Percentiles rank a stretch among this genome's conserved stretches.
phyloP scores from a whole-genome alignment of 2,113 vertebrate species.

The Addax nasomaculatus region DNA sequence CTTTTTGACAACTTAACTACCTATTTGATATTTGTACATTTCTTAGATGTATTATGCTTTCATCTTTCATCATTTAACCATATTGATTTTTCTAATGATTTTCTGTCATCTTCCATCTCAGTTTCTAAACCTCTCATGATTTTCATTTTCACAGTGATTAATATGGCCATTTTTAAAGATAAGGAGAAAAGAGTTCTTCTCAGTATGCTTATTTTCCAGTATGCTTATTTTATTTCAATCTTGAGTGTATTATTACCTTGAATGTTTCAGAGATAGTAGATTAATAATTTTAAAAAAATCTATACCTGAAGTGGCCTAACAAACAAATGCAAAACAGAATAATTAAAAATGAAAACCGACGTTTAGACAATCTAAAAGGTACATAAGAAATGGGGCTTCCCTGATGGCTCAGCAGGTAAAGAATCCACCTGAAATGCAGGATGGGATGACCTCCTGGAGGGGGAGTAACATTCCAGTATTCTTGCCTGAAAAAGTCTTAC shows the following conservation, averaged over 20 bases:
- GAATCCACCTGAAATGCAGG: background rate
- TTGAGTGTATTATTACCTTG: background rate
- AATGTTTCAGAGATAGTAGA: background rate
- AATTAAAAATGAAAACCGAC: background rate
- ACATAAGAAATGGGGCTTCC: background rate
- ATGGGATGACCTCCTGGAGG: fast-evolving
- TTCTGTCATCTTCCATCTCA: constrained; percentile 43
- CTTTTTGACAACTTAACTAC: constrained; percentile 40
- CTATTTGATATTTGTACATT: constrained; percentile 47
- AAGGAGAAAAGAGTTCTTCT: background rate
- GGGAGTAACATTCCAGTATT: background rate
- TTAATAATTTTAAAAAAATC: background rate
- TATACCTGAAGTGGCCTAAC: background rate
- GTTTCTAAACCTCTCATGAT: background rate
- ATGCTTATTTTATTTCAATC: constrained; percentile 19
- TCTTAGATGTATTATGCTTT: constrained; percentile 37
- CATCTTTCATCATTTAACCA: constrained; percentile 52
- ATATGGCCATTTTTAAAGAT: constrained; percentile 24
- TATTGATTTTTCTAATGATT: constrained; percentile 66
- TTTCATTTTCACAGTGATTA: constrained; percentile 42
- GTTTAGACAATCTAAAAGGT: background rate
- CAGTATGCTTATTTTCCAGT: background rate
- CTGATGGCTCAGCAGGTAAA: background rate
- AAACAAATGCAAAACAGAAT: background rate
- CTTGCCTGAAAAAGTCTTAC: background rate